phyloP scores from a whole-genome alignment of 1,140 invertebrate genomes.

The Pseudomyrmex sp. region DNA sequence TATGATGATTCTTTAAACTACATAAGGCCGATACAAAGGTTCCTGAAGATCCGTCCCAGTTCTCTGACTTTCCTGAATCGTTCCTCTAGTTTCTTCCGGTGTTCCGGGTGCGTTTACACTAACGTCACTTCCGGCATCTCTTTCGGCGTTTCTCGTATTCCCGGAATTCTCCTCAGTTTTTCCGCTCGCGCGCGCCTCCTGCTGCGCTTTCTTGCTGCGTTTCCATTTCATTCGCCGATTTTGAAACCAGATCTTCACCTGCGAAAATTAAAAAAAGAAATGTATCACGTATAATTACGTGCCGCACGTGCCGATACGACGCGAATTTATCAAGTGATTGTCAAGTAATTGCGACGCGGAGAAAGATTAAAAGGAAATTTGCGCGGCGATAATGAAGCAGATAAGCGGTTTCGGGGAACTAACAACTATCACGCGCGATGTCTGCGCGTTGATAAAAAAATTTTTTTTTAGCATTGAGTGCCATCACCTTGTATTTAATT shows the following conservation, averaged over 20 bases:
- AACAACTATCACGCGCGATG: neutral
- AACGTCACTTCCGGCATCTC: conserved; percentile 77
- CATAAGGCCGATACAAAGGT: conserved; percentile 83
- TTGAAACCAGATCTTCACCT: conserved; percentile 99
- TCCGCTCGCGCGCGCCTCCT: conserved; percentile 87
- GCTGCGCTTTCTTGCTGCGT: conserved; percentile 96
- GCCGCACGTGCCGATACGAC: neutral
- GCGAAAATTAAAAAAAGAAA: conserved; percentile 70
- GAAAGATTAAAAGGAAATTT: conserved; percentile 1
- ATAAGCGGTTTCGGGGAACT: conserved; percentile 38
- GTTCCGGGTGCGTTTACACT: conserved; percentile 74
- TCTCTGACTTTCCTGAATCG: conserved; percentile 77
- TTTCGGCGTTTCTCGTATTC: conserved; percentile 72
- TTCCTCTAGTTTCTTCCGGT: conserved; percentile 76
- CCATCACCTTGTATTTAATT: neutral
- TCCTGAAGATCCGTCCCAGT: conserved; percentile 80
- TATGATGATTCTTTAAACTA: conserved; percentile 75
- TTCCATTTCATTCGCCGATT: conserved; percentile 98
- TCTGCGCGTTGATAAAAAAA: neutral
- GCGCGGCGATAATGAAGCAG: neutral
- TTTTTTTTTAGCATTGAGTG: neutral
- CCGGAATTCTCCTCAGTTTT: conserved; percentile 77
- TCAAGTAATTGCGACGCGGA: neutral
- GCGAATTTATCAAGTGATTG: neutral
- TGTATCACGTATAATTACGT: neutral